phyloP scores from a whole-genome alignment of 1,140 invertebrate genomes.

The Acromyrmex echinatior region DNA sequence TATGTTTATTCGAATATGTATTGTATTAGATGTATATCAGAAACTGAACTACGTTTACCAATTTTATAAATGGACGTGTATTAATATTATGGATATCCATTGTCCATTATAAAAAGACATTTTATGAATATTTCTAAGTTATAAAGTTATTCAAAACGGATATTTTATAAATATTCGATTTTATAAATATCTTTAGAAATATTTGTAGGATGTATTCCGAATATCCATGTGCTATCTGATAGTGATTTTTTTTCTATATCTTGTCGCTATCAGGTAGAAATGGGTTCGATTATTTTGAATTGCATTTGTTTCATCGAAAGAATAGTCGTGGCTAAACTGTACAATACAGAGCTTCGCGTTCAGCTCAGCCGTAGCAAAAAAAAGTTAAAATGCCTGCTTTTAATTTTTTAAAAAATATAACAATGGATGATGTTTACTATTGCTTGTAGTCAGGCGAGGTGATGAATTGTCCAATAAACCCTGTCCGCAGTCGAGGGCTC shows the following conservation, averaged over 20 bases:
- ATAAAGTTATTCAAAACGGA: too few species aligned
- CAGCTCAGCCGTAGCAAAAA: background rate
- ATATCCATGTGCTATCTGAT: too few species aligned
- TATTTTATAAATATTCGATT: too few species aligned
- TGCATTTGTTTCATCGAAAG: background rate
- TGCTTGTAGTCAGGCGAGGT: constrained; percentile 77
- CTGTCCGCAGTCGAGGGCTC: constrained; percentile 90
- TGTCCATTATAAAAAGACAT: too few species aligned
- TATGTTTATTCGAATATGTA: too few species aligned
- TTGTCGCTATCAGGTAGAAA: background rate
- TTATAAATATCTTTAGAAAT: too few species aligned
- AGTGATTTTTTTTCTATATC: background rate
- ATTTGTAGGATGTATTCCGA: too few species aligned
- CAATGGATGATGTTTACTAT: constrained; percentile 70
- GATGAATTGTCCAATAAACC: constrained; percentile 82
- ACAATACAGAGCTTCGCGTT: background rate
- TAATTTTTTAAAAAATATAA: background rate
- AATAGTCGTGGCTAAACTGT: background rate
- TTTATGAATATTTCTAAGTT: too few species aligned
- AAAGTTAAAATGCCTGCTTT: background rate
- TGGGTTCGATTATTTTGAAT: background rate
- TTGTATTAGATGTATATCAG: too few species aligned
- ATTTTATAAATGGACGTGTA: too few species aligned
- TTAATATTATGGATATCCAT: too few species aligned
- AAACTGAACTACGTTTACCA: too few species aligned